These are phyloP conservation scores for Eucidaris tribuloides DNA, from an alignment of 35 echinoderm and acorn worm species.

Conservation along the genomic window DNA sequence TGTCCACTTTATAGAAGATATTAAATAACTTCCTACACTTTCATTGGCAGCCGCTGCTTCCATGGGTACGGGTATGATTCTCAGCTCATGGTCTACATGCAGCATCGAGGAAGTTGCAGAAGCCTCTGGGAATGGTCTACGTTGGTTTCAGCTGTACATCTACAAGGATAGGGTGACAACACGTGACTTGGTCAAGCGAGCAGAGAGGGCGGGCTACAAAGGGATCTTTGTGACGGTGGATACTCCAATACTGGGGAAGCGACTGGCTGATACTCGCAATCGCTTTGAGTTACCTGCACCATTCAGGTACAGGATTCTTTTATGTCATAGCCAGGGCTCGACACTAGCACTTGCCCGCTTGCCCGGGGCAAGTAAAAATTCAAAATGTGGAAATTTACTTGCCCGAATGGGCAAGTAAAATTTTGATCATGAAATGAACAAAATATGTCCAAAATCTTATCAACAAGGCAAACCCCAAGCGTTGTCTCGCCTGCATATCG, in stretches of 20 bases:
- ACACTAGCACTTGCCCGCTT: too few species aligned
- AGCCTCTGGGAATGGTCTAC: constrained; percentile 53
- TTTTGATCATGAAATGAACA: too few species aligned
- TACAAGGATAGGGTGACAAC: constrained; percentile 61
- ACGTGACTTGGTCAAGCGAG: constrained; percentile 55
- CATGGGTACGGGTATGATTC: constrained; percentile 59
- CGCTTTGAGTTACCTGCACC: constrained; percentile 47
- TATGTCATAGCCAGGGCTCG: too few species aligned
- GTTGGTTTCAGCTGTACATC: constrained; percentile 91
- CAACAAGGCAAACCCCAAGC: too few species aligned
- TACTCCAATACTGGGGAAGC: constrained; percentile 52
- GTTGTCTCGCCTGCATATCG: too few species aligned
- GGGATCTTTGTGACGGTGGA: constrained; percentile 90
- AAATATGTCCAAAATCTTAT: too few species aligned
- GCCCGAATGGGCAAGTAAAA: too few species aligned
- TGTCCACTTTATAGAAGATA: neutral
- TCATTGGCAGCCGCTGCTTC: constrained; percentile 53
- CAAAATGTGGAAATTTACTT: too few species aligned
- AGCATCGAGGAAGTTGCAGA: constrained; percentile 77
- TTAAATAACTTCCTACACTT: neutral
- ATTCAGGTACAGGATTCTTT: constrained; percentile 26
- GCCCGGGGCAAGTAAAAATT: too few species aligned
- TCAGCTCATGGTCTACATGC: constrained; percentile 74
- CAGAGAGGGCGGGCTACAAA: constrained; percentile 77
- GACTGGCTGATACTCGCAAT: constrained; percentile 67